These are phyloP conservation scores for Iselma pallidipennis DNA, from an alignment of 2,888 invertebrate species.

Conservation along the genomic window DNA sequence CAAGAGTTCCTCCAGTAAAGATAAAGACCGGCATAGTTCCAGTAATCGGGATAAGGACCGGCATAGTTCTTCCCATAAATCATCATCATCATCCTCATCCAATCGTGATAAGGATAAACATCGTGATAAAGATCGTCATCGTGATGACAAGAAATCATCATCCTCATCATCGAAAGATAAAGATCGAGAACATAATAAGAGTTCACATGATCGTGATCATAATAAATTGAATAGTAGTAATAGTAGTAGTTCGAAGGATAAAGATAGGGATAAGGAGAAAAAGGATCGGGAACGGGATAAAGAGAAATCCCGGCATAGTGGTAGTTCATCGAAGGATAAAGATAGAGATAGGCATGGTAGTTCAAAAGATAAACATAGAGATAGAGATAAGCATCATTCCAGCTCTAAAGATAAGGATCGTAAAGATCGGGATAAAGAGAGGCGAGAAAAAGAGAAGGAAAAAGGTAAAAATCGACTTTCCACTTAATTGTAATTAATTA, in stretches of 20 bases:
- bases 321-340: slow-evolving; percentile 37
- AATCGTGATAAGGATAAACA: slow-evolving; percentile 48
- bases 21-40: slow-evolving; percentile 49
- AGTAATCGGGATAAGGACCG: slow-evolving; percentile 55
- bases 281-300: slow-evolving; percentile 45
- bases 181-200: slow-evolving; percentile 41
- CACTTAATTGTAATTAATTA: too few species aligned
- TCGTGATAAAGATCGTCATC: slow-evolving; percentile 48
- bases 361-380: slow-evolving; percentile 54
- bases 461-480: slow-evolving; percentile 42
- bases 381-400: slow-evolving; percentile 45
- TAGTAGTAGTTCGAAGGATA: slow-evolving; percentile 46
- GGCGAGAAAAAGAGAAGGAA: slow-evolving; percentile 38
- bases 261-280: slow-evolving; percentile 51
- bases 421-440: slow-evolving; percentile 52
- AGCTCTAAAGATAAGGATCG: slow-evolving; percentile 63
- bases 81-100: too few species aligned
- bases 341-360: slow-evolving; percentile 53
- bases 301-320: slow-evolving; percentile 41
- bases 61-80: slow-evolving; percentile 37
- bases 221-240: neutral
- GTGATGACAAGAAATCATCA: slow-evolving; percentile 45
- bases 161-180: slow-evolving; percentile 53
- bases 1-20: slow-evolving; percentile 49
- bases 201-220: slow-evolving; percentile 41